Evolutionary conservation across 2,888 invertebrate genomes (phyloP), one percentile per base, ranked within the genome.

Genomic region (Dasypolia templi): DNA sequence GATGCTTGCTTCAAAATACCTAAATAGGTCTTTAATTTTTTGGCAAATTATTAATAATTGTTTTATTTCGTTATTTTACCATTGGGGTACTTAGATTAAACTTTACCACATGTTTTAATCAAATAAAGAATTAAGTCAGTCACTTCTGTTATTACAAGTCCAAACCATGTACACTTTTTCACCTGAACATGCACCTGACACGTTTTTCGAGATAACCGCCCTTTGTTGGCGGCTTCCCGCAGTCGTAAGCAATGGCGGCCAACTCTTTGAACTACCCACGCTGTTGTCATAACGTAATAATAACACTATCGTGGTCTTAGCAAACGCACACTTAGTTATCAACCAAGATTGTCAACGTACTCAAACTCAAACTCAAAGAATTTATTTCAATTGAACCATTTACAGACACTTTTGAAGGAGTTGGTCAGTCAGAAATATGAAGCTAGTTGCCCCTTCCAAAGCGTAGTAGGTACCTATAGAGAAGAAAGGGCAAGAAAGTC

Each of bases 181-280:
- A 26, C 35, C 22, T 12, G 26, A 65, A 39, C 32, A 42, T 19
- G 17, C 14, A 19, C 29, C 42, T 63, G 26, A 73, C 73, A 74
- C 64, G 74, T 55, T 39, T 39, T 17, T 74, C 35, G 64, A 35
- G 35, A n/a, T 39, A 46, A 74, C 35, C 11, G 74, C 73, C 73
- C 46, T 29, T 55, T 74, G 32, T 46, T 11, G 73, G 19, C 19
- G 11, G 29, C 19, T 44, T 6, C 14, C n/a, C 63, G 35, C 44
- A 55, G 4, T 55, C 42, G 44, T 46, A 39, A 46, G 64, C 55
- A 73, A 64, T 46, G n/a, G 44, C 53, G 26, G 53, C 32, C 32
- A 44, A 62, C 72, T 44, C 44, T 26, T 53, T 44, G 32, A 46
- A 73, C 64, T 63, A 73, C 44, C 51, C 35, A 11, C 64, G n/a